phyloP scores from a whole-genome alignment of 2,113 vertebrate genomes.

The Hymenochirus boettgeri region DNA sequence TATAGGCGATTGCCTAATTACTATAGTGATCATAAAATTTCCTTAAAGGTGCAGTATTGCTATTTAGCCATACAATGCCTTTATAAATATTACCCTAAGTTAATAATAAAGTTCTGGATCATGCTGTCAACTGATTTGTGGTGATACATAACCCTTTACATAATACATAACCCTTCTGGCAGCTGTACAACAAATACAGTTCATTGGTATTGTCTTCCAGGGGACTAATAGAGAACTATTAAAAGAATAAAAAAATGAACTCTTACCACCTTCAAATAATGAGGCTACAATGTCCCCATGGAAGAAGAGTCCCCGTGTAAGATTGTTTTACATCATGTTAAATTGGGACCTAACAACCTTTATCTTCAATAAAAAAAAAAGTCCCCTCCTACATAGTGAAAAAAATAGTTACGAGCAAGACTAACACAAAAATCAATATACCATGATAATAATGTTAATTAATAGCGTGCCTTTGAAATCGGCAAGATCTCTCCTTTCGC shows the following conservation, averaged over 20 bases:
- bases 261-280: not conserved
- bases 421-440: slow-evolving; percentile 35
- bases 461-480: slow-evolving; percentile 36
- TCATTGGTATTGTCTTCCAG: too few relatives aligned
- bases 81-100: too few relatives aligned
- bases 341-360: not conserved
- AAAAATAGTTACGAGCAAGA: not conserved
- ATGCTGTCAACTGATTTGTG: too few relatives aligned
- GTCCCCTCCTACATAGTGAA: not conserved
- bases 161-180: too few relatives aligned
- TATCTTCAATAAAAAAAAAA: not conserved
- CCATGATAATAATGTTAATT: slow-evolving; percentile 28
- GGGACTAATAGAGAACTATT: not conserved
- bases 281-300: not conserved
- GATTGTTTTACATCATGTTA: not conserved
- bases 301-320: not conserved
- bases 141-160: too few relatives aligned
- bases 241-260: not conserved
- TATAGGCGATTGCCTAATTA: too few relatives aligned
- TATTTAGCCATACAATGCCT: too few relatives aligned
- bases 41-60: too few relatives aligned
- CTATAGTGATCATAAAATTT: too few relatives aligned
- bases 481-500: slow-evolving; percentile 27
- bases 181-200: too few relatives aligned
- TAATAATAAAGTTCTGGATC: too few relatives aligned